A percentile compares a stretch with the other conserved stretches of the same genome.
Conservation (phyloP, 2,888 invertebrate genomes). For the Drosophila histrio region DNA sequence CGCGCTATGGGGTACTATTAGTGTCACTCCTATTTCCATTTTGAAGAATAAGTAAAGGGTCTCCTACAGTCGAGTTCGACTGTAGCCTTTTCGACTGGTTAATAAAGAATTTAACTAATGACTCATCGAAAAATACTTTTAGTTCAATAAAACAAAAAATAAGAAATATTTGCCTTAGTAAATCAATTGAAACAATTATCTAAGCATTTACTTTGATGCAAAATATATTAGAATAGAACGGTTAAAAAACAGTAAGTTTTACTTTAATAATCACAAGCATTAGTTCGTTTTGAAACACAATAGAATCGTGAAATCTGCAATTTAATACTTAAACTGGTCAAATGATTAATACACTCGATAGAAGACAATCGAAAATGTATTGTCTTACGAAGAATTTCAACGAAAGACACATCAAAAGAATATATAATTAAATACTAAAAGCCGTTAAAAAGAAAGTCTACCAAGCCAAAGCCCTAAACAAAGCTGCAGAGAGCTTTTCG, state of each 20-base stretch:
- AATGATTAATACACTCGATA: slow-evolving; percentile 10
- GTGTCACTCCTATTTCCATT: too few relatives aligned
- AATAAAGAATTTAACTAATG: neutral
- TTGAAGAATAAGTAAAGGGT: too few relatives aligned
- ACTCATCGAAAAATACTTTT: neutral
- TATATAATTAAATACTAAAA: slow-evolving; percentile 40
- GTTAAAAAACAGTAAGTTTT: neutral
- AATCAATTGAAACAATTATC: neutral
- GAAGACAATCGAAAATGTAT: neutral
- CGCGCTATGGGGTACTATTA: too few relatives aligned
- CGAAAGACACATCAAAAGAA: slow-evolving; percentile 22
- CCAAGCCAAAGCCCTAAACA: slow-evolving; percentile 3
- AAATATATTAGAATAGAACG: neutral
- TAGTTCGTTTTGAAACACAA: neutral
- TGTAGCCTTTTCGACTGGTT: too few relatives aligned
- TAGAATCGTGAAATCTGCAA: neutral
- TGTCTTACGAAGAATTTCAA: slow-evolving; percentile 7
- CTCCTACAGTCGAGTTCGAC: too few relatives aligned
- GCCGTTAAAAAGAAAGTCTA: slow-evolving; percentile 20
- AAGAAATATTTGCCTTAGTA: neutral
- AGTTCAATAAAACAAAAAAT: neutral
- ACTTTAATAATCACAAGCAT: neutral
- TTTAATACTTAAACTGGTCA: neutral
- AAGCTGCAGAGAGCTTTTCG: slow-evolving; percentile 4
- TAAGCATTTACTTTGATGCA: too few relatives aligned